Percentiles rank a stretch among this genome's conserved stretches.
phyloP scores from a whole-genome alignment of 2,888 invertebrate species.

The Palloptera scutellata region DNA sequence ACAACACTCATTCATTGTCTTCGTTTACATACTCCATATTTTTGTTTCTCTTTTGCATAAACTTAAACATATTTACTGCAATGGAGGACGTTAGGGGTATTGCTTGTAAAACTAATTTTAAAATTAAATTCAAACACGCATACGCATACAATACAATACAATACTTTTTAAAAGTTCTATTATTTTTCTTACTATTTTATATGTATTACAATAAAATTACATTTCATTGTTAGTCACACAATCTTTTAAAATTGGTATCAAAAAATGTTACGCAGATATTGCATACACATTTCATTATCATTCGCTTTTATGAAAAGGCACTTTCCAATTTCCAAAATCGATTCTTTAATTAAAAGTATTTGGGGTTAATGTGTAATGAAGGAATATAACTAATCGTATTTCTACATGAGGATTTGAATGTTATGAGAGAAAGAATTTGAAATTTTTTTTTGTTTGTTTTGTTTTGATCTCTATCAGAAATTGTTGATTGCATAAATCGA shows the following conservation, averaged over 20 bases:
- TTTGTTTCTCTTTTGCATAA: too few relatives aligned
- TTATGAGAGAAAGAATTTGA: too few relatives aligned
- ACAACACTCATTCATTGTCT: constrained; percentile 26
- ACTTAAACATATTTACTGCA: too few relatives aligned
- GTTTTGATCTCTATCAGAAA: too few relatives aligned
- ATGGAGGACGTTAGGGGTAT: constrained; percentile 15
- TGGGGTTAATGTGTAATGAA: too few relatives aligned
- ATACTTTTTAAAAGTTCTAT: constrained; percentile 8
- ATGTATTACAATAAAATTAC: constrained; percentile 9
- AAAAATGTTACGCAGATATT: neutral
- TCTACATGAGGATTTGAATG: too few relatives aligned
- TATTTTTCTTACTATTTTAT: constrained; percentile 9
- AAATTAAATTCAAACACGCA: neutral
- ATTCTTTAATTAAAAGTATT: too few relatives aligned
- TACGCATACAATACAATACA: neutral
- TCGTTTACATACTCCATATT: constrained; percentile 2
- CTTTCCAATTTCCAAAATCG: constrained; percentile 25
- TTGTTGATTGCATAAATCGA: too few relatives aligned
- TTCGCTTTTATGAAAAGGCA: constrained; percentile 28
- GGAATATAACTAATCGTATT: too few relatives aligned
- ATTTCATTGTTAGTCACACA: constrained; percentile 7
- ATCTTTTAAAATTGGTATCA: constrained; percentile 14
- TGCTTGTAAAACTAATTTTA: constrained; percentile 11
- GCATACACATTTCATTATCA: constrained; percentile 4
- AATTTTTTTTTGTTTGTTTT: too few relatives aligned